Base-by-base conservation (phyloP, 1,140 invertebrate genomes). In the Brachionus manjavacas region DNA sequence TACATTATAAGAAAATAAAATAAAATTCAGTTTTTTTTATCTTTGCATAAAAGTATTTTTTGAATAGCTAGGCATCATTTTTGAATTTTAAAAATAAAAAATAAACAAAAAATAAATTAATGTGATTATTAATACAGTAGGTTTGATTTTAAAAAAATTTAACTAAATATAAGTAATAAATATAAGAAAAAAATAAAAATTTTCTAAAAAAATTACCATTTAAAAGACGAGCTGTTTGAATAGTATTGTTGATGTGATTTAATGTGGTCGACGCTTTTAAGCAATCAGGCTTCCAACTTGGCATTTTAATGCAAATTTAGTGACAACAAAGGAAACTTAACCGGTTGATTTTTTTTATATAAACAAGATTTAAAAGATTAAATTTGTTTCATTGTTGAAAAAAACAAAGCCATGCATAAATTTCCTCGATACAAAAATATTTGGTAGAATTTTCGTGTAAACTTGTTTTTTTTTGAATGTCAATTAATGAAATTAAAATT, bases 221-320 rank as follows among this genome's bases (percentile, higher is more conserved):
- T 20, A 81, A 20, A 12, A 81, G 41, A 14, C 79, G 79, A 43
- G 79, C 49, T 64, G 52, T 64, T 81, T 81, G 79, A 81, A 81
- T 81, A 3, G 35, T 64, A 46, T 81, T 60, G 14, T 41, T 64
- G 16, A 81, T 23, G 35, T 81, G 79, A 46, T 68, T 43, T 11
- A 81, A 16, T 31, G 49, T 81, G 11, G 35, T 28, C 4, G 79
- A 31, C 6, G 79, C 79, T 81, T 81, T 81, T 68, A 81, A 81
- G 23, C 79, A 81, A 16, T 81, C 79, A 64, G 79, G 79, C 31
- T 81, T 81, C 79, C 79, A 81, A 28, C 79, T 81, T 43, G 79
- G 79, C 79, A 81, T 81, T 14, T 55, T 43, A 52, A n/a, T 35
- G 39, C 16, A 8, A 20, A 41, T 72, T 72, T 4, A 41, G 16